Conservation (phyloP, 2,888 invertebrate species). For the Sabatieria punctata region DNA sequence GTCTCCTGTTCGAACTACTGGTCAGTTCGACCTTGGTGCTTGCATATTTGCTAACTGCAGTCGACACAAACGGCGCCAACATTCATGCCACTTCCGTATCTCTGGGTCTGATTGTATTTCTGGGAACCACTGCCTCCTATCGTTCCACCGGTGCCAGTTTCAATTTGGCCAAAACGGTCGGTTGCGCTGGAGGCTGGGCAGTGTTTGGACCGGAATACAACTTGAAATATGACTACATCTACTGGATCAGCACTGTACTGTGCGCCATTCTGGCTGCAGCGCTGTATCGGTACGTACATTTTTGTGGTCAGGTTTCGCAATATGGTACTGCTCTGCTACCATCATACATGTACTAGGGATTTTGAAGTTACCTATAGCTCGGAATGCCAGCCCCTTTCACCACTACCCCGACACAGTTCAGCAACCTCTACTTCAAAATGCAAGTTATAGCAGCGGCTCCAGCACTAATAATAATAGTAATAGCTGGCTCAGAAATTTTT, state of each 20-base stretch:
- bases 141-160: background rate
- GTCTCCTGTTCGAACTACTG: background rate
- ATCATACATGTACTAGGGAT: too few species aligned
- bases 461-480: too few species aligned
- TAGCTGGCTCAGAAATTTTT: too few species aligned
- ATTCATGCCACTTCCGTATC: background rate
- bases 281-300: background rate
- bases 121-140: background rate
- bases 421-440: too few species aligned
- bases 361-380: too few species aligned
- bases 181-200: background rate
- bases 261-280: slow-evolving; percentile 1
- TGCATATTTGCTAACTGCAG: background rate
- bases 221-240: slow-evolving; percentile 6
- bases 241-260: slow-evolving; percentile 1
- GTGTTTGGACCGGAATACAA: background rate
- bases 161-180: slow-evolving; percentile 3
- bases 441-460: too few species aligned
- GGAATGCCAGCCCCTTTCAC: too few species aligned
- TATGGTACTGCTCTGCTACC: too few species aligned
- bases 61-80: background rate
- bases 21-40: background rate
- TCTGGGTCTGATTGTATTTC: background rate
- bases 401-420: too few species aligned
- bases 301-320: too few species aligned